Conservation (phyloP, 2,888 invertebrate genomes). For the Argyresthia albistria region DNA sequence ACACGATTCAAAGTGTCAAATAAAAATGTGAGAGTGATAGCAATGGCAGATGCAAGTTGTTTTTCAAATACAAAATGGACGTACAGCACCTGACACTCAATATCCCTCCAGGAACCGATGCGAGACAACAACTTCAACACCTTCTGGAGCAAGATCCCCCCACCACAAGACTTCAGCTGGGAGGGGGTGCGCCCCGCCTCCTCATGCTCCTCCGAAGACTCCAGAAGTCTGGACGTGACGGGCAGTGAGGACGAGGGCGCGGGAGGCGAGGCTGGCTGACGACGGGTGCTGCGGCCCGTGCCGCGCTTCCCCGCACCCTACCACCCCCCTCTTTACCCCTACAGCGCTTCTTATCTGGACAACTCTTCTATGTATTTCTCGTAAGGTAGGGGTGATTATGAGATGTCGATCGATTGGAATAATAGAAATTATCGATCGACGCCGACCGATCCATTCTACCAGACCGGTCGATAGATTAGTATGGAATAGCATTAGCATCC, state of each 20-base stretch:
- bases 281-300: slow-evolving; percentile 65
- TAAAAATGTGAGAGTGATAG: too few relatives aligned
- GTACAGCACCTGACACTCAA: too few relatives aligned
- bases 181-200: slow-evolving; percentile 43
- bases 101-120: slow-evolving; percentile 34
- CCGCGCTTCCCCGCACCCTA: slow-evolving; percentile 56
- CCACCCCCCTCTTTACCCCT: slow-evolving; percentile 32
- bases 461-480: too few relatives aligned
- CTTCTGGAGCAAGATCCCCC: slow-evolving; percentile 62
- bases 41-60: too few relatives aligned
- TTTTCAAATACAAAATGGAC: too few relatives aligned
- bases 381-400: slow-evolving; percentile 17
- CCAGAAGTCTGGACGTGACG: slow-evolving; percentile 63
- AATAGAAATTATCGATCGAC: too few relatives aligned
- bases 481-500: too few relatives aligned
- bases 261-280: slow-evolving; percentile 47
- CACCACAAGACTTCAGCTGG: slow-evolving; percentile 46
- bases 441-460: too few relatives aligned
- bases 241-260: slow-evolving; percentile 66
- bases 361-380: slow-evolving; percentile 46
- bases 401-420: neutral
- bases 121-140: slow-evolving; percentile 56
- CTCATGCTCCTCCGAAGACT: slow-evolving; percentile 60
- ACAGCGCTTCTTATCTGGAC: slow-evolving; percentile 36
- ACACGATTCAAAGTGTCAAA: too few relatives aligned